These are phyloP conservation scores for Polydrusus cervinus DNA, from an alignment of 2,888 invertebrate genomes.

Conservation along the genomic window DNA sequence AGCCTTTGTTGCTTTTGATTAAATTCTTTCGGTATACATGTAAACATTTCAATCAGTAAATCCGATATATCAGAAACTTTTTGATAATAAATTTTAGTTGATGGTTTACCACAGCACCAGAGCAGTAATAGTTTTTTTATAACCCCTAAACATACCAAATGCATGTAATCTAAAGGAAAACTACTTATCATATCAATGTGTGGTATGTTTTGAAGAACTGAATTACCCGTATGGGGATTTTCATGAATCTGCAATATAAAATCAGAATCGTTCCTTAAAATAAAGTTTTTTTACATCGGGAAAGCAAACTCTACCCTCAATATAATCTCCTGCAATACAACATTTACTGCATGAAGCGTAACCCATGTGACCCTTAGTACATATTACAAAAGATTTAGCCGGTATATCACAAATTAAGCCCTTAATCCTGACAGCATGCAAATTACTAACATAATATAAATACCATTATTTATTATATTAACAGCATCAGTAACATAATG, in stretches of 20 bases:
- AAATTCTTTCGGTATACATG: background rate
- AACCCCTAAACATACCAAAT: background rate
- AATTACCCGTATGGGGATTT: background rate
- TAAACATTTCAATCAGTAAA: background rate
- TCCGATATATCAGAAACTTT: background rate
- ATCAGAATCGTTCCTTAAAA: background rate
- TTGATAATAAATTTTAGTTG: background rate
- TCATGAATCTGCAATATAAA: background rate
- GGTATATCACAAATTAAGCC: slow-evolving; percentile 49
- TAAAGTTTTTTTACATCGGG: slow-evolving; percentile 18
- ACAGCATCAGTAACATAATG: slow-evolving; percentile 48
- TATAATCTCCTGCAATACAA: slow-evolving; percentile 43
- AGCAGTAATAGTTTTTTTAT: background rate
- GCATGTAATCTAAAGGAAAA: background rate
- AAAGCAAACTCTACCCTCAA: slow-evolving; percentile 44
- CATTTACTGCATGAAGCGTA: slow-evolving; percentile 41
- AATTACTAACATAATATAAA: slow-evolving; percentile 19
- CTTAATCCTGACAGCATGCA: slow-evolving; percentile 33
- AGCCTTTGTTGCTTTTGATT: background rate
- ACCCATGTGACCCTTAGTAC: slow-evolving; percentile 33
- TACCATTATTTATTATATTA: slow-evolving; percentile 24
- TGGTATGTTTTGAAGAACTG: background rate
- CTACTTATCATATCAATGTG: background rate
- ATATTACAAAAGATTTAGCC: slow-evolving; percentile 41
- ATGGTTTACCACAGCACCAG: background rate